phyloP scores from a whole-genome alignment of 2,113 vertebrate genomes.

The Antennarius striatus region DNA sequence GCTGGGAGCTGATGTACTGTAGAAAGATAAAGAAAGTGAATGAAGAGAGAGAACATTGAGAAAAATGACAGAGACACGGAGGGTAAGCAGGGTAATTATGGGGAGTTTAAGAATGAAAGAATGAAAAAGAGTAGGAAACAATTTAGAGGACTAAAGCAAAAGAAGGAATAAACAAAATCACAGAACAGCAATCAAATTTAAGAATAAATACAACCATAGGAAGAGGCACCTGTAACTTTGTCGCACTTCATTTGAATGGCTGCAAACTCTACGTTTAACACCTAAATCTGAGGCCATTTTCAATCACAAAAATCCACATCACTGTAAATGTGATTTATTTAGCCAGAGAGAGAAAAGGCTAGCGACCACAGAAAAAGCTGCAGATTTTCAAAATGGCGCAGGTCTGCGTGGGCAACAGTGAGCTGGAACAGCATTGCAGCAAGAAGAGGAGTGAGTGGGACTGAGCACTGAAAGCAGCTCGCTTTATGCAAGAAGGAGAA shows the following conservation, averaged over 20 bases:
- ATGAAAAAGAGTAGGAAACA: neutral
- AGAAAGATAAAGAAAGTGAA: constrained; percentile 40
- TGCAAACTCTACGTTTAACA: neutral
- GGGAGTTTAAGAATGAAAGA: neutral
- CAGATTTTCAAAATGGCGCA: constrained; percentile 71
- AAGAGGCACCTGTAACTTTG: neutral
- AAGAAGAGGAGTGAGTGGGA: constrained; percentile 52
- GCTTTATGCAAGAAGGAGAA: constrained; percentile 13
- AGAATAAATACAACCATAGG: constrained; percentile 13
- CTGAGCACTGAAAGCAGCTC: constrained; percentile 35
- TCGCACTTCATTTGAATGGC: constrained; percentile 1
- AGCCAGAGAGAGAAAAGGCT: constrained; percentile 13
- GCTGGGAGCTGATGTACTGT: constrained; percentile 52
- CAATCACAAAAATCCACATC: constrained; percentile 3
- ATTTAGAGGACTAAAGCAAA: neutral
- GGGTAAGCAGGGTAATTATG: constrained; percentile 4
- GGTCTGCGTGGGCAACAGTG: constrained; percentile 69
- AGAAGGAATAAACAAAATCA: constrained; percentile 2
- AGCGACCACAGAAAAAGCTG: constrained; percentile 33
- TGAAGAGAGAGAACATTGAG: constrained; percentile 14
- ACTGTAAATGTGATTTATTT: constrained; percentile 34
- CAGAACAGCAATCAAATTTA: neutral
- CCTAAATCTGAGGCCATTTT: neutral
- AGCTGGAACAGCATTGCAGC: constrained; percentile 58
- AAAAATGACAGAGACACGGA: constrained; percentile 29